A percentile compares a stretch with the other conserved stretches of the same genome.
Conservation (phyloP, 2,888 invertebrate species). For the Pseudanteris insignis region DNA sequence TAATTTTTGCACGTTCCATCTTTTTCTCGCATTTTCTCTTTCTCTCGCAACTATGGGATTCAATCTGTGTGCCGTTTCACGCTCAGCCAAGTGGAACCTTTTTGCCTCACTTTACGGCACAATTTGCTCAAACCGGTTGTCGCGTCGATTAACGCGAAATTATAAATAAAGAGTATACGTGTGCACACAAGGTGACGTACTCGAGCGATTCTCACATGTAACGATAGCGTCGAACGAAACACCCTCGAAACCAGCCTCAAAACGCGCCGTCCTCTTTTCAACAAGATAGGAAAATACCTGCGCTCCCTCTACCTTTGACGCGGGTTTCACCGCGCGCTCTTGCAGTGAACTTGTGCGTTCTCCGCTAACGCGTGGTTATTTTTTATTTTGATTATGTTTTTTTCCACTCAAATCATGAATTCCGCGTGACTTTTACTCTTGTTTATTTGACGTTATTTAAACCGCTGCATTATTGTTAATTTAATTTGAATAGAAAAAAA, state of each 20-base stretch:
- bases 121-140: conserved; percentile 66
- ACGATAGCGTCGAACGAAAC: conserved; percentile 35
- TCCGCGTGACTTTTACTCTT: too few species aligned
- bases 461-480: too few species aligned
- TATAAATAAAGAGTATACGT: conserved; percentile 66
- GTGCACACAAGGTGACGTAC: conserved; percentile 51
- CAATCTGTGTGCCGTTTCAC: conserved; percentile 71
- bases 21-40: conserved; percentile 50
- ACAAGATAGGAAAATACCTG: conserved; percentile 35
- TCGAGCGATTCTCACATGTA: conserved; percentile 48
- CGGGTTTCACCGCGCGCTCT: conserved; percentile 1
- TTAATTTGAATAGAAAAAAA: too few species aligned
- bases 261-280: conserved; percentile 30
- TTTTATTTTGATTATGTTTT: too few species aligned
- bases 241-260: conserved; percentile 36
- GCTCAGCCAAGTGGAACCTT: conserved; percentile 69
- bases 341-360: too few species aligned
- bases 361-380: too few species aligned
- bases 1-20: background rate
- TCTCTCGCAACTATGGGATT: conserved; percentile 66
- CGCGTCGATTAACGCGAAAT: conserved; percentile 69
- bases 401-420: too few species aligned
- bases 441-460: too few species aligned
- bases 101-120: conserved; percentile 67
- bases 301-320: conserved; percentile 27